phyloP scores from a whole-genome alignment of 1,140 invertebrate species.

The Lordiphosa stackelbergi region DNA sequence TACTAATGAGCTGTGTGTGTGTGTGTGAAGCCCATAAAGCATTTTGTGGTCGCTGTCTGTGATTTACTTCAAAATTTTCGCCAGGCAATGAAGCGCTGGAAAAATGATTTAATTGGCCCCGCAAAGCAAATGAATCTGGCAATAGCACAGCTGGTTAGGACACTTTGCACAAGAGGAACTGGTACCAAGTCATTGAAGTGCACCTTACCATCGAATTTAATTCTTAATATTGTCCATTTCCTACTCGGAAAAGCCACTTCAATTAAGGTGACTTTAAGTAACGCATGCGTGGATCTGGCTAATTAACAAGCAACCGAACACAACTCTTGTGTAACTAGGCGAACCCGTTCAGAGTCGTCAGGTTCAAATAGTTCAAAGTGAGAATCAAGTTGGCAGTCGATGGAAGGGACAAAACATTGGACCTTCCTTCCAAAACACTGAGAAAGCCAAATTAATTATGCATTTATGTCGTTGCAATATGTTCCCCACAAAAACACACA shows the following conservation, averaged over 20 bases:
- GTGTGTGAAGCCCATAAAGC: constrained; percentile 43
- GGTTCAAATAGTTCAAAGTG: constrained; percentile 37
- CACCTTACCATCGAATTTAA: not conserved
- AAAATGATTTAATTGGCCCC: constrained; percentile 32
- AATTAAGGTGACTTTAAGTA: constrained; percentile 17
- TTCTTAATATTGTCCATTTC: constrained; percentile 5
- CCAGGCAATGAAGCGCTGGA: not conserved
- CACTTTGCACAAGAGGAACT: too few relatives aligned
- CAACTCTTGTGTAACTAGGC: constrained; percentile 11
- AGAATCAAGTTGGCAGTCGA: constrained; percentile 37
- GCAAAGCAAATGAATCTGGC: constrained; percentile 11
- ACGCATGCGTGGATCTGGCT: constrained; percentile 33
- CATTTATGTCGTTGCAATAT: constrained; percentile 73
- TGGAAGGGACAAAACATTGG: constrained; percentile 12
- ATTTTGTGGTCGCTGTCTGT: constrained; percentile 31
- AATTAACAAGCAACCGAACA: constrained; percentile 40
- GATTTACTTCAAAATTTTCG: constrained; percentile 18
- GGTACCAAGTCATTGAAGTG: too few relatives aligned
- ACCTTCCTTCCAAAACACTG: constrained; percentile 31
- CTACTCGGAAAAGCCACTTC: not conserved
- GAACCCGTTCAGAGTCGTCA: not conserved
- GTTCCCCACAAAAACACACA: constrained; percentile 33
- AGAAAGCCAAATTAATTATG: constrained; percentile 74
- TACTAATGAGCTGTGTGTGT: constrained; percentile 68
- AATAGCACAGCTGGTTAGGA: too few relatives aligned